Evolutionary conservation across 2,888 invertebrate genomes (phyloP), one percentile per base, ranked within the genome.

Genomic region (Cantharis flavilabris): DNA sequence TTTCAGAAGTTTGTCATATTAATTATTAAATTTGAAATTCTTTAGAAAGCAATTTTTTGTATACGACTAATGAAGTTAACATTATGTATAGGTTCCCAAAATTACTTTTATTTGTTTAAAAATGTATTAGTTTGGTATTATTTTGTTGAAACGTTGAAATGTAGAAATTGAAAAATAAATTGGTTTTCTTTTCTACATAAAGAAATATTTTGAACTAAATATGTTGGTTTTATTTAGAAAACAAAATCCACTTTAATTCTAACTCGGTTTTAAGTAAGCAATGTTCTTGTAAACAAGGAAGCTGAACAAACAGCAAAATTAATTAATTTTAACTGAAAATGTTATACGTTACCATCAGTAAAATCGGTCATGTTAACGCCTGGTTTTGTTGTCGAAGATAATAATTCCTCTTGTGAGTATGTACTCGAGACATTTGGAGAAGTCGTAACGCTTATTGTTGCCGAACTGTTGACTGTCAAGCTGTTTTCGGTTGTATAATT

Each of bases 281-380:
- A 7, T 49, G 7, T 9, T 7, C 49, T n/a, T n/a, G 49, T n/a
- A 49, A n/a, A 49, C 49, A n/a, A 49, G 49, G 49, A 49, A 49
- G 49, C 49, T 49, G n/a, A n/a, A n/a, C 49, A 49, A 49, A 49
- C n/a, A 49, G 9, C n/a, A 49, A 49, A 49, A 7, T n/a, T 49
- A n/a, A 49, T 49, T 49, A 49, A 49, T 49, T 49, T 49, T n/a
- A 49, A 49, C 9, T 49, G 3, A n/a, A 49, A 49, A 49, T 49
- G 49, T 49, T 49, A 75, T 72, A 81, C 85, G 28, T 85, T 83
- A 88, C 88, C 88, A 80, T 88, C 85, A 18, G 87, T 88, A 81
- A 86, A 88, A 82, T 88, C 88, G 67, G 84, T 86, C 88, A 88
- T 88, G 82, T 88, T 88, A 20, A 87, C 84, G 16, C 84, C 82